Base-by-base conservation (phyloP, 2,113 vertebrate genomes). In the Halcyon senegalensis region DNA sequence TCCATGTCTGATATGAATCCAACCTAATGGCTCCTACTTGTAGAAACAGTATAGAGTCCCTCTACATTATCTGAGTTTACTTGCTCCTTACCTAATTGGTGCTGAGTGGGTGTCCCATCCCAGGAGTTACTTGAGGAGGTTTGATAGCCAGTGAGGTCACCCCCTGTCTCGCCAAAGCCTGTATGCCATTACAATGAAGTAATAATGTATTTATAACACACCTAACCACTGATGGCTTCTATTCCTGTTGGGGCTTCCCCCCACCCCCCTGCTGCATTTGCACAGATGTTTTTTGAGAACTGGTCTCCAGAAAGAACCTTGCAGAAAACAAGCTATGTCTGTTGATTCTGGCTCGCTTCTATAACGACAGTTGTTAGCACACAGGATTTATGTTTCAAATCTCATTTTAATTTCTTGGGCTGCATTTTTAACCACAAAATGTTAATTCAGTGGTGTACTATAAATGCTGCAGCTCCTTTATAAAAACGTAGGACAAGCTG, bases 371-470 rank as follows among this genome's bases (percentile, higher is more conserved):
- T 98, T 98, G 98, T 98, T 98, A 98, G 97, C 97, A 96, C 93
- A 1, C 86, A 93, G 97, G 97, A 98, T 98, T 98, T 98, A 98
- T 98, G 98, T 98, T 98, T 98, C 97, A 98, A 98, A 98, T 98
- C 98, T 97, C 93, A 98, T 98, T 98, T 98, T 98, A 98, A 98
- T 98, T 98, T 98, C 98, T 98, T 16, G 16, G 93, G 95, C 97
- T 96, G 87, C 95, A 33, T 97, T 98, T 96, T 97, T 97, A 97
- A 98, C 97, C 97, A 97, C 97, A 98, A 97, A 95, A 98, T 98
- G 97, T 97, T 98, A 98, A 98, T 97, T 98, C 97, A 97, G 80
- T 68, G 88, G 97, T 93, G 94, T 41, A 39, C 96, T 97, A 95
- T 94, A 97, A 97, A 97, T 91, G 94, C 94, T 96, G 84, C 39